These are phyloP conservation scores for Eurypyga helias DNA, from an alignment of 2,113 vertebrate species.

Conservation along the genomic window DNA sequence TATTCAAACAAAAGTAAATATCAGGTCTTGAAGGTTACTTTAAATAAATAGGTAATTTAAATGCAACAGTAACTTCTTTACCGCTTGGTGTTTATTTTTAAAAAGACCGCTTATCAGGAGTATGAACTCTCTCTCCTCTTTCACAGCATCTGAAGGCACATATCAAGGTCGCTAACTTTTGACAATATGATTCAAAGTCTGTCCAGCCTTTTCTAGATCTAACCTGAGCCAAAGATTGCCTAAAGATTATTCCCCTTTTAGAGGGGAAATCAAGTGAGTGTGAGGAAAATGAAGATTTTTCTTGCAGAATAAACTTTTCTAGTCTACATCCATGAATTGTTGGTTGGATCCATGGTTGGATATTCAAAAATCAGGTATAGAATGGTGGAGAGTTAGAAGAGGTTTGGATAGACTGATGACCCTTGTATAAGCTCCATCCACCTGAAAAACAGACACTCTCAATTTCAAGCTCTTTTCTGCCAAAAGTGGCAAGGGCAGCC, in stretches of 20 bases:
- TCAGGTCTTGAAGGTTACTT: conserved; percentile 68
- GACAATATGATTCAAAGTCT: background rate
- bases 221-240: background rate
- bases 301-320: background rate
- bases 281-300: background rate
- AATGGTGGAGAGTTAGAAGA: background rate
- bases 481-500: background rate
- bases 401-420: background rate
- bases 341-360: background rate
- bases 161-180: conserved; percentile 11
- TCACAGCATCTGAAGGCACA: background rate
- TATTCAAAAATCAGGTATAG: background rate
- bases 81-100: conserved; percentile 39
- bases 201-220: background rate
- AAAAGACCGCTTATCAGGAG: conserved; percentile 39
- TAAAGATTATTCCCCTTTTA: background rate
- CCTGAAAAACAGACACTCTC: background rate
- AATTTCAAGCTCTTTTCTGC: background rate
- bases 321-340: background rate
- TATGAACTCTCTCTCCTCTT: background rate
- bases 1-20: conserved; percentile 58
- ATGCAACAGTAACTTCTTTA: conserved; percentile 65
- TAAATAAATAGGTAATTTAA: conserved; percentile 76
- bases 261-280: background rate
- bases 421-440: background rate